Conservation (phyloP, 1,140 invertebrate species). For the Mactra quadrangularis region DNA sequence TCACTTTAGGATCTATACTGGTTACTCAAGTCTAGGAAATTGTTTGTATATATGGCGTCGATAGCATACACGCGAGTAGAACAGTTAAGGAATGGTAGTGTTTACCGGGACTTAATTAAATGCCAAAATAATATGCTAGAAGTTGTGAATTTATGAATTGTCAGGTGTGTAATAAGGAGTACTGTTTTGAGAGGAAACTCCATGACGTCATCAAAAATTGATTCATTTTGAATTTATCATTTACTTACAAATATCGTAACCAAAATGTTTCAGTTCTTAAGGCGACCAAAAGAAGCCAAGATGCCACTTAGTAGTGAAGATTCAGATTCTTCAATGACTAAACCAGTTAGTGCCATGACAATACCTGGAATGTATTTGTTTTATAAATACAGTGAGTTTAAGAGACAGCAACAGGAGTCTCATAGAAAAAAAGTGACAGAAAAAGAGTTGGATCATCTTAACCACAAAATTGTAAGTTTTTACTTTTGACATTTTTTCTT, state of each 20-base stretch:
- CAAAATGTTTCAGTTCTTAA: constrained; percentile 58
- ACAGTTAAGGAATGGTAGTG: constrained; percentile 10
- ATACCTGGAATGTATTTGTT: constrained; percentile 60
- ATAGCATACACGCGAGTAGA: constrained; percentile 8
- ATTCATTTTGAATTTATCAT: constrained; percentile 1
- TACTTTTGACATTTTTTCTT: too few species aligned
- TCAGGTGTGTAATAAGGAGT: constrained; percentile 40
- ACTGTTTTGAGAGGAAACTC: constrained; percentile 14
- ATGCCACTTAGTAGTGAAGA: constrained; percentile 34
- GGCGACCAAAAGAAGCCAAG: constrained; percentile 34
- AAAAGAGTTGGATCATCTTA: constrained; percentile 61
- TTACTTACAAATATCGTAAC: neutral
- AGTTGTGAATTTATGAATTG: constrained; percentile 31
- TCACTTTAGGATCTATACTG: constrained; percentile 20
- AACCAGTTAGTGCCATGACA: constrained; percentile 46
- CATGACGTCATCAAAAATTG: constrained; percentile 49
- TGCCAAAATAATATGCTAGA: constrained; percentile 18
- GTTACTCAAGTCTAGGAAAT: constrained; percentile 5
- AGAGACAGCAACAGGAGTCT: constrained; percentile 54
- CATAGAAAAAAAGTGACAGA: constrained; percentile 60
- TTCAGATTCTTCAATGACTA: constrained; percentile 15
- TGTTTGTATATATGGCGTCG: constrained; percentile 3
- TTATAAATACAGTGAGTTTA: constrained; percentile 63
- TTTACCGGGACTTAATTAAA: constrained; percentile 39
- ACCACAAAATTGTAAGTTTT: constrained; percentile 62